Evolutionary conservation across 2,113 vertebrate genomes (phyloP), one percentile per base, ranked within the genome.

Genomic region (Pelodiscus sinensis): DNA sequence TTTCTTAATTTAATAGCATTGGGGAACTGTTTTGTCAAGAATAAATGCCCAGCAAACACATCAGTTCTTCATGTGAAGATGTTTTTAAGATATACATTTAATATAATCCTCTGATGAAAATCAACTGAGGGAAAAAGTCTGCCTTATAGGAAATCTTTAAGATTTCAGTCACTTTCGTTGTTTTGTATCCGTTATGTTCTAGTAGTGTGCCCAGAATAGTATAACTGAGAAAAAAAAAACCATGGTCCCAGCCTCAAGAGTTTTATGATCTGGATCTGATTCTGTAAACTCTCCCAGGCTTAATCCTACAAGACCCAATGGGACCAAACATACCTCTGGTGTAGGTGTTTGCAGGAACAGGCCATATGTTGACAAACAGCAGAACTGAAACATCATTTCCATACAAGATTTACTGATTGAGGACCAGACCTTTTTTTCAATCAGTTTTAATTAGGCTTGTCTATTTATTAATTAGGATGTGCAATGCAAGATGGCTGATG

Each of bases 71-170:
- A 16, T 54, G 27, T 51, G 62, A 60, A 54, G 22, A 9, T 73
- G 31, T 1, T 4, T 50, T 13, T 93, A 35, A 35, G 88, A 27
- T 25, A 13, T 0, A 51, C 25, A 22, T 19, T 81, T 1, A 5
- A 55, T 31, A 78, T 55, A 82, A 86, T 81, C 87, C n/a, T 8
- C 25, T 86, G 10, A 9, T 82, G 51, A 85, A 86, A 94, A 84
- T 79, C 8, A 2, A 78, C n/a, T 4, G 73, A 9, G 52, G 25
- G 57, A 5, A 60, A 62, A n/a, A 29, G n/a, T 6, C 62, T 65
- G 29, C 29, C 29, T 65, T 65, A 62, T 4, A 1, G 89, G 52
- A 84, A 84, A 22, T 60, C 83, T 12, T 91, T 71, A 75, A 31
- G 58, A 79, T 29, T 60, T 92, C 2, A 68, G 4, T 31, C 62